Evolutionary conservation across 2,113 vertebrate species (phyloP).

Genomic region (Gorilla gorilla): DNA sequence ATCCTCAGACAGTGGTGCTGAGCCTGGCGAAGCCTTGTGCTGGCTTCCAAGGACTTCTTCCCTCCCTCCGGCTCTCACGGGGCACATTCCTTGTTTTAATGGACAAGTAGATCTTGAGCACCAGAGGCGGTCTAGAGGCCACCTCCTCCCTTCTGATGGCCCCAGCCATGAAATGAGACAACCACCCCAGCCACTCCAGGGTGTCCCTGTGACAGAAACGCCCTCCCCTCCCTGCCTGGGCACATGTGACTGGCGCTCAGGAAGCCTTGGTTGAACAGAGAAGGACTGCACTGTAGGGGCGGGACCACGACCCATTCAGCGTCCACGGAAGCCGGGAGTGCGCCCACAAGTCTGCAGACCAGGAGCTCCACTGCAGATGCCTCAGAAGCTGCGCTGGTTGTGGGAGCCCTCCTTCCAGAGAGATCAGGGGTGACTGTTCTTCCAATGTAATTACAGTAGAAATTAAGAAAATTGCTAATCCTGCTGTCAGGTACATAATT

Average conservation of each 20-base stretch:
- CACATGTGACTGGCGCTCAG: not conserved
- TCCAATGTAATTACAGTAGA: slow-evolving; percentile 14
- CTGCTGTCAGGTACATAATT: slow-evolving; percentile 30
- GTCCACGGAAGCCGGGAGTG: not conserved
- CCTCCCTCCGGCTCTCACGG: not conserved
- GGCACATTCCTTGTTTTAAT: rapidly evolving
- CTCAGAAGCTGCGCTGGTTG: rapidly evolving
- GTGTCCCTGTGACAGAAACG: not conserved
- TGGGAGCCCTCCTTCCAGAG: not conserved
- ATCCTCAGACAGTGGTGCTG: rapidly evolving
- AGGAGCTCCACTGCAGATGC: no score
- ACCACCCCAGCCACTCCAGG: rapidly evolving
- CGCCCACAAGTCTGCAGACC: rapidly evolving
- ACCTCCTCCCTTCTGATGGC: rapidly evolving
- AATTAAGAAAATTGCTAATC: slow-evolving; percentile 59
- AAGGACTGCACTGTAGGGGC: not conserved
- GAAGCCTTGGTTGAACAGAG: not conserved
- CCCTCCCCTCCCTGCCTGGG: not conserved
- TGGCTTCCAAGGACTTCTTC: not conserved
- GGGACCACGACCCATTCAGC: rapidly evolving
- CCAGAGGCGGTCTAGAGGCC: not conserved
- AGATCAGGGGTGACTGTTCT: slow-evolving; percentile 38
- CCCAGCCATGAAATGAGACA: rapidly evolving
- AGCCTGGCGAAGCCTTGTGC: not conserved
- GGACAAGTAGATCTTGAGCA: not conserved